These are phyloP conservation scores for Etheostoma cragini DNA, from an alignment of 2,113 vertebrate species.

Conservation along the genomic window DNA sequence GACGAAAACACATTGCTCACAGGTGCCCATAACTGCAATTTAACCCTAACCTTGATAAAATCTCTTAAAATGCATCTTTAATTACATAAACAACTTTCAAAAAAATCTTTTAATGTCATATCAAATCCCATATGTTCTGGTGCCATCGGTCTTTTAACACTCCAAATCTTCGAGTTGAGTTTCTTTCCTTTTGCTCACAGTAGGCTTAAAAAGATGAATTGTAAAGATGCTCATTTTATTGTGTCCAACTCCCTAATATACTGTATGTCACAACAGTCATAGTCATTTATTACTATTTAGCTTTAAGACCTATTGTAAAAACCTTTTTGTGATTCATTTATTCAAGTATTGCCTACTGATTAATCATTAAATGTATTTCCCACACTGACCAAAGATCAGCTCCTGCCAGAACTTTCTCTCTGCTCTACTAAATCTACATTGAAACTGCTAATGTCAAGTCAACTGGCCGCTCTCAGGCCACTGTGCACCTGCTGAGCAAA, in stretches of 20 bases:
- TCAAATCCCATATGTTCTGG: not conserved
- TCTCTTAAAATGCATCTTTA: not conserved
- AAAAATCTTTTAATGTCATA: not conserved
- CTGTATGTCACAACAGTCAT: not conserved
- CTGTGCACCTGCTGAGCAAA: conserved; percentile 29
- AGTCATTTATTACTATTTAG: not conserved
- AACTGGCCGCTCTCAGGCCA: not conserved
- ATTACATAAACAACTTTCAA: not conserved
- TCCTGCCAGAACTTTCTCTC: not conserved
- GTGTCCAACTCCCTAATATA: not conserved
- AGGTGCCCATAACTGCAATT: not conserved
- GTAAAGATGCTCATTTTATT: not conserved
- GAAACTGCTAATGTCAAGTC: conserved; percentile 20
- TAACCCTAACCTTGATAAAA: not conserved
- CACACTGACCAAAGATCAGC: not conserved
- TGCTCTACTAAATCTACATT: not conserved
- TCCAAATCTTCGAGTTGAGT: not conserved
- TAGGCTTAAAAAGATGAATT: not conserved
- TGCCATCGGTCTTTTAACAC: not conserved
- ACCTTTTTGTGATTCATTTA: not conserved
- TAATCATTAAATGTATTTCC: not conserved
- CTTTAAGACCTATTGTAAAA: not conserved
- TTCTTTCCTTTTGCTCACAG: not conserved
- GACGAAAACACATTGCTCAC: conserved; percentile 7
- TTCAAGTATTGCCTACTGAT: not conserved